phyloP scores from a whole-genome alignment of 2,888 invertebrate species.

The Noctua pronuba region DNA sequence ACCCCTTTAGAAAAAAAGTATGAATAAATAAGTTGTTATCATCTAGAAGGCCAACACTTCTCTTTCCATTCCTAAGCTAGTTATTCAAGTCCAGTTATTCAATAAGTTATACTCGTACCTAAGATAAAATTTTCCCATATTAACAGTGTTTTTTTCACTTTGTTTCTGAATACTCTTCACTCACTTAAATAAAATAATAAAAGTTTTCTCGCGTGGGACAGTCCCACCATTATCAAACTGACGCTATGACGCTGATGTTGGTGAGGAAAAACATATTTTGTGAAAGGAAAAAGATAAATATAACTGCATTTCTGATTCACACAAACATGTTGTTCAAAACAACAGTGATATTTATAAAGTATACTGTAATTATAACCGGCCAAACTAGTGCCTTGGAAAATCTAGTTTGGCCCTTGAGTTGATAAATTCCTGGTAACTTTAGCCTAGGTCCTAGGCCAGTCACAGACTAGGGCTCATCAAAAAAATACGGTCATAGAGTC shows the following conservation, averaged over 20 bases:
- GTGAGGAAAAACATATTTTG: slow-evolving; percentile 2
- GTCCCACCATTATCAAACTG: background rate
- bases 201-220: background rate
- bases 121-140: background rate
- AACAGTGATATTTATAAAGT: slow-evolving; percentile 40
- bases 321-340: slow-evolving; percentile 22
- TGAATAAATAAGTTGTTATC: background rate
- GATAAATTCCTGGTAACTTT: background rate
- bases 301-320: slow-evolving; percentile 21
- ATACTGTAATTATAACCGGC: background rate
- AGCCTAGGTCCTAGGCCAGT: background rate
- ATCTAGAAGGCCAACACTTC: background rate
- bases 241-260: background rate
- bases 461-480: background rate
- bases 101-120: background rate
- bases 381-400: background rate
- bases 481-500: background rate
- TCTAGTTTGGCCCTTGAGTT: background rate
- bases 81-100: background rate
- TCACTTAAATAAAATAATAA: background rate
- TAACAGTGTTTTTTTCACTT: background rate
- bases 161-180: background rate
- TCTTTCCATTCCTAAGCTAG: background rate
- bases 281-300: slow-evolving; percentile 21
- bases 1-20: background rate